These are phyloP conservation scores for Globicephala melas DNA, from an alignment of 2,113 vertebrate genomes.

Conservation along the genomic window DNA sequence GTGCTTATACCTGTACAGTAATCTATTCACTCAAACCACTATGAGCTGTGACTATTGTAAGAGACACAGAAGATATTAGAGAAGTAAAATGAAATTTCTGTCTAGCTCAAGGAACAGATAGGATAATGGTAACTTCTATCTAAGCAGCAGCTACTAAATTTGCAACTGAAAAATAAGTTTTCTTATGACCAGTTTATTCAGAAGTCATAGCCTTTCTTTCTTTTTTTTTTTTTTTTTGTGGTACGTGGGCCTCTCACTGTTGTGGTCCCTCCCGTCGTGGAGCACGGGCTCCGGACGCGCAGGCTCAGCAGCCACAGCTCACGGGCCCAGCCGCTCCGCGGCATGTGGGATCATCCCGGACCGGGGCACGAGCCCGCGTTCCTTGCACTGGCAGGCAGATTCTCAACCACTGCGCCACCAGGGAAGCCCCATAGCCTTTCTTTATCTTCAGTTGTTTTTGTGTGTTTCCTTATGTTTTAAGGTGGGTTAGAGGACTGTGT, in stretches of 20 bases:
- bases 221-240: no score
- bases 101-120: background rate
- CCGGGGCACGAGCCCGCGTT: no score
- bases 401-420: no score
- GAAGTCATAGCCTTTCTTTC: background rate
- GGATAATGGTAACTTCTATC: background rate
- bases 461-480: background rate
- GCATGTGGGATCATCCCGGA: no score
- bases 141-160: background rate
- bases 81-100: background rate
- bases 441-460: background rate
- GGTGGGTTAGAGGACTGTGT: rapidly evolving
- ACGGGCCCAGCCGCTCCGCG: no score
- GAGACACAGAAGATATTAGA: background rate
- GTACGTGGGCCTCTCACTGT: no score
- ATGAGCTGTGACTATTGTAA: background rate
- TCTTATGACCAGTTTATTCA: background rate
- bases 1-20: background rate
- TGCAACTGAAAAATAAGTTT: background rate
- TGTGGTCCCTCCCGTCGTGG: no score
- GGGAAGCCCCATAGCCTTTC: background rate
- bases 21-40: background rate
- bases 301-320: no score
- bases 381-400: no score
- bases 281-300: no score